phyloP scores from a whole-genome alignment of 2,113 vertebrate species.

The Cricetomys ansorgei region DNA sequence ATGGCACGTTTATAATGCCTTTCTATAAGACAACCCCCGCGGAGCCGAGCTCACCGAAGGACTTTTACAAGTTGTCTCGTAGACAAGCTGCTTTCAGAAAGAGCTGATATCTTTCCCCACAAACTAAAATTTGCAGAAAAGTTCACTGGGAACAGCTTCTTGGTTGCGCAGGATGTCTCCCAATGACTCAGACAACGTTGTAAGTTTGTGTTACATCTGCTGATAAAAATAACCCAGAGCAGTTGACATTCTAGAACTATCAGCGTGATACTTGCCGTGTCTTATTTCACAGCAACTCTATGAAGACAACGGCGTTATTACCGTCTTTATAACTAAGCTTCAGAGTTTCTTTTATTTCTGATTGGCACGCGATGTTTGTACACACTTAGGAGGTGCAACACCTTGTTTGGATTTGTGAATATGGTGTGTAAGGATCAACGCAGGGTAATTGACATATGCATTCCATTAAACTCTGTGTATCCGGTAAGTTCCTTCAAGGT shows the following conservation, averaged over 20 bases:
- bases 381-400: neutral
- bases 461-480: neutral
- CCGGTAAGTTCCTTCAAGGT: neutral
- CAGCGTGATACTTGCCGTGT: neutral
- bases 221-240: conserved; percentile 21
- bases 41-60: neutral
- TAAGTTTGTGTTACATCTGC: neutral
- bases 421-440: neutral
- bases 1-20: neutral
- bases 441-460: neutral
- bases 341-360: conserved; percentile 4
- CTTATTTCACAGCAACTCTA: neutral
- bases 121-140: conserved; percentile 39
- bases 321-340: conserved; percentile 10
- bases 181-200: conserved; percentile 29
- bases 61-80: conserved; percentile 31
- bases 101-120: neutral
- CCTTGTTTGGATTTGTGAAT: neutral
- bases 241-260: conserved; percentile 4
- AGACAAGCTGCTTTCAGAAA: conserved; percentile 59
- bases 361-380: neutral
- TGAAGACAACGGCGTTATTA: neutral
- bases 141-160: neutral
- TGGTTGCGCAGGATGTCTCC: neutral
- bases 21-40: neutral